phyloP scores from a whole-genome alignment of 2,888 invertebrate genomes.

The Drosophila tanythrix region DNA sequence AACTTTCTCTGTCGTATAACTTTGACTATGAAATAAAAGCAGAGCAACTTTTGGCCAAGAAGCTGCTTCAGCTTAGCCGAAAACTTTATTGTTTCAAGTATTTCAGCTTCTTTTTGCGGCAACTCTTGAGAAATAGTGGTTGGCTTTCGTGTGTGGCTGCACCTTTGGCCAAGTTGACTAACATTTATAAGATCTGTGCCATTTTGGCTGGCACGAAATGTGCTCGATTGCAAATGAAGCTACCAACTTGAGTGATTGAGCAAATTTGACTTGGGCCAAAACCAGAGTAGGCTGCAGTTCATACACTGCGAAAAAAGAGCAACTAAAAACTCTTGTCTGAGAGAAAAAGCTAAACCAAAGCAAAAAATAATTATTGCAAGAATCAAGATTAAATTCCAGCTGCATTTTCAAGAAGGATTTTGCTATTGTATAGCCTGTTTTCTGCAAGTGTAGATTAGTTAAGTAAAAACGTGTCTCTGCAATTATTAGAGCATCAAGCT shows the following conservation, averaged over 20 bases:
- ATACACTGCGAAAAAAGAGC: background rate
- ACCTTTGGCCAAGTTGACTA: conserved; percentile 46
- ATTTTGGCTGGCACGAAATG: conserved; percentile 43
- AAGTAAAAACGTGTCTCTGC: conserved; percentile 51
- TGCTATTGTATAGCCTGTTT: background rate
- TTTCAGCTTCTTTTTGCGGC: conserved; percentile 25
- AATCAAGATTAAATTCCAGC: background rate
- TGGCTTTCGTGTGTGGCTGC: conserved; percentile 40
- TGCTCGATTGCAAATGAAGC: conserved; percentile 67
- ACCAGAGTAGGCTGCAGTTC: conserved; percentile 15
- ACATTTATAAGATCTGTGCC: conserved; percentile 42
- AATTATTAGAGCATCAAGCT: conserved; percentile 61
- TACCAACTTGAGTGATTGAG: conserved; percentile 66
- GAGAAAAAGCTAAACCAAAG: background rate
- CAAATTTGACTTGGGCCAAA: conserved; percentile 51
- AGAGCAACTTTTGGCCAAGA: conserved; percentile 43
- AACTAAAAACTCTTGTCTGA: background rate
- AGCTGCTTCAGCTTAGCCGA: conserved; percentile 43
- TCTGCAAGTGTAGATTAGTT: background rate
- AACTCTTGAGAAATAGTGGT: conserved; percentile 41
- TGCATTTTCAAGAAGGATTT: background rate
- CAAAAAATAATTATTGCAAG: background rate
- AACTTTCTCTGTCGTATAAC: conserved; percentile 71
- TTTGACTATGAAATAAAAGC: conserved; percentile 53
- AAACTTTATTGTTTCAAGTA: conserved; percentile 69